Percentiles rank a stretch among this genome's conserved stretches.
Evolutionary conservation across 2,797 vertebrate genomes (phyloP).

Genomic region (Halcyon badia): DNA sequence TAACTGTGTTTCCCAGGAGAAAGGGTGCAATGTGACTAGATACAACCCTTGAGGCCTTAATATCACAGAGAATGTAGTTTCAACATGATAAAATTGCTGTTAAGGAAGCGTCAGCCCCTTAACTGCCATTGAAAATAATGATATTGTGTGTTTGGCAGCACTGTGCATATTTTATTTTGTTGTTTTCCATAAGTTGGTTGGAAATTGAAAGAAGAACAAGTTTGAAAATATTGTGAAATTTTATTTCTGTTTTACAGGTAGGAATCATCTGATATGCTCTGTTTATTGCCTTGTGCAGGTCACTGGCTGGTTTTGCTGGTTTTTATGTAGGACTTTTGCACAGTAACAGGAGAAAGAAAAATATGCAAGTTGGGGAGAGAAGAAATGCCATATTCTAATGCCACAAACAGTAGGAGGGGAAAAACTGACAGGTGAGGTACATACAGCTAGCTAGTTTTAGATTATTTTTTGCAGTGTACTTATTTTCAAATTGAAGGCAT

Average conservation of each 20-base stretch:
- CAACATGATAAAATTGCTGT: neutral
- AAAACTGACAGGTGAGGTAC: neutral
- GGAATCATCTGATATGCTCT: neutral
- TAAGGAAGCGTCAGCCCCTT: neutral
- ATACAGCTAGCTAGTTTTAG: neutral
- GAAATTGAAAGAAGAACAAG: neutral
- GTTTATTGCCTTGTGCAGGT: neutral
- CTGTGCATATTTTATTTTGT: neutral
- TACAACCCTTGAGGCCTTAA: neutral
- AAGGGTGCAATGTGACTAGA: neutral
- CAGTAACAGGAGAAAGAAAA: neutral
- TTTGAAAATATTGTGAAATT: neutral
- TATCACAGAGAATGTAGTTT: neutral
- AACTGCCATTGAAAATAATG: neutral
- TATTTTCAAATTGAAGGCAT: neutral
- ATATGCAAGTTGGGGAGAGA: neutral
- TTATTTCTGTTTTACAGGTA: neutral
- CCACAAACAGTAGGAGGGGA: neutral
- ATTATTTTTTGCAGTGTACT: neutral
- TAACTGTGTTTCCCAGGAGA: neutral
- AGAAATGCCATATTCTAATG: neutral
- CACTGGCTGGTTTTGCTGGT: neutral
- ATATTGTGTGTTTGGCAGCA: neutral
- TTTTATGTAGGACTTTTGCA: neutral
- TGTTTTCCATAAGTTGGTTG: neutral